Base-by-base conservation (phyloP, 2,797 vertebrate species). In the Dryobates pubescens region DNA sequence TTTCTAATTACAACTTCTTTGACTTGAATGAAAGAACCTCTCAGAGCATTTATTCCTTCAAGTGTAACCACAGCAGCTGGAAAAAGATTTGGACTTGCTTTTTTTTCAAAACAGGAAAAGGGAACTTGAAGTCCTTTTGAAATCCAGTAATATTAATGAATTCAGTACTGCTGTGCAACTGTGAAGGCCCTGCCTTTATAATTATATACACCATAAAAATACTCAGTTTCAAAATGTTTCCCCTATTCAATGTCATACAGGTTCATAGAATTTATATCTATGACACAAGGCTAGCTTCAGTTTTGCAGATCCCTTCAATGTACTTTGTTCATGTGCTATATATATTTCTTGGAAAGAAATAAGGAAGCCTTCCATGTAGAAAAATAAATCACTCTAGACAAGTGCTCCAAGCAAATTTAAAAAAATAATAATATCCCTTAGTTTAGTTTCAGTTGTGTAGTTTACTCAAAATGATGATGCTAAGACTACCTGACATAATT, bases 1-100 rank as follows among this genome's bases (percentile, higher is more conserved):
- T 62, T 82, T 86, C 45, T 86, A 71, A 84, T 86, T 70, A 88
- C 76, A 90, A 18, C 6, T 73, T 78, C 49, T 79, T 73, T 91
- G 41, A 81, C 7, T 86, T 24, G 8, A 91, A 69, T 36, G 10
- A 75, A 0, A 0, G 70, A 67, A 91, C 45, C 34, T 74, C 68
- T 23, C 32, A 47, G 38, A 59, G 19, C 61, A 91, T 64, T 82
- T 89, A 70, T 24, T 86, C 54, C 51, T 74, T 90, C 22, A 45
- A 74, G 17, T 61, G 20, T 71, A 91, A 89, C 45, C 30, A 76
- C 20, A 43, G 64, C 47, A 82, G 41, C 71, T 73, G 41, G 63
- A 74, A 86, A 73, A 89, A 68, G 16, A 78, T 57, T 56, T 63
- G 32, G 67, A 36, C 57, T 76, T 67, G 38, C 38, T 88, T 83